phyloP scores from a whole-genome alignment of 2,113 vertebrate genomes.

The Dicaeum eximium region DNA sequence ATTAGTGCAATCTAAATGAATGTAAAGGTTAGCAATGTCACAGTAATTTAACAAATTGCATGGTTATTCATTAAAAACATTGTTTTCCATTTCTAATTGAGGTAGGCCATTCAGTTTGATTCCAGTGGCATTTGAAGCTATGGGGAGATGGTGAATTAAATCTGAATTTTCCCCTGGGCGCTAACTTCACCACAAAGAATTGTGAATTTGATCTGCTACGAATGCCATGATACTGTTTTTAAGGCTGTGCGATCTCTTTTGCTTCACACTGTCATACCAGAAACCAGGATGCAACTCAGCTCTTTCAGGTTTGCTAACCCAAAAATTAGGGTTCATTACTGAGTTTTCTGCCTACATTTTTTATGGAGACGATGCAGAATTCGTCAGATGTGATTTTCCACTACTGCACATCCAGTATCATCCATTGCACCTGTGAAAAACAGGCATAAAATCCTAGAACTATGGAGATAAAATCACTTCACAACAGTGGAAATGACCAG shows the following conservation, averaged over 20 bases:
- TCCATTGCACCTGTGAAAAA: background rate
- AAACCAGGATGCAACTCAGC: background rate
- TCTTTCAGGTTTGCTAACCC: background rate
- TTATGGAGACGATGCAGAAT: background rate
- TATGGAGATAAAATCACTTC: background rate
- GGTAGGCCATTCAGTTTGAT: background rate
- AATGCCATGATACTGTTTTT: background rate
- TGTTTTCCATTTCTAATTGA: background rate
- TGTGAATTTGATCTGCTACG: background rate
- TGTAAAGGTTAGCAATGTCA: background rate
- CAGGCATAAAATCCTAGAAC: background rate
- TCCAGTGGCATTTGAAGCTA: background rate
- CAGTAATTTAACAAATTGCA: background rate
- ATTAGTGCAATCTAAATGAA: background rate
- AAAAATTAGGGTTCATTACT: background rate
- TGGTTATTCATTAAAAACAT: background rate
- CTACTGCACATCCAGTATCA: background rate
- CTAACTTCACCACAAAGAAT: background rate
- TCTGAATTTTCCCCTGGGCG: background rate
- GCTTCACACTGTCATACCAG: background rate
- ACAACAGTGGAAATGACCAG: background rate
- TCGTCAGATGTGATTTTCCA: background rate
- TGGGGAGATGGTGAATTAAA: background rate
- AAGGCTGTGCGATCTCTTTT: background rate
- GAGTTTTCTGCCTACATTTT: background rate